A percentile compares a stretch with the other conserved stretches of the same genome.
Evolutionary conservation across 2,888 invertebrate genomes (phyloP).

Genomic region (Psylliodes chrysocephalus): DNA sequence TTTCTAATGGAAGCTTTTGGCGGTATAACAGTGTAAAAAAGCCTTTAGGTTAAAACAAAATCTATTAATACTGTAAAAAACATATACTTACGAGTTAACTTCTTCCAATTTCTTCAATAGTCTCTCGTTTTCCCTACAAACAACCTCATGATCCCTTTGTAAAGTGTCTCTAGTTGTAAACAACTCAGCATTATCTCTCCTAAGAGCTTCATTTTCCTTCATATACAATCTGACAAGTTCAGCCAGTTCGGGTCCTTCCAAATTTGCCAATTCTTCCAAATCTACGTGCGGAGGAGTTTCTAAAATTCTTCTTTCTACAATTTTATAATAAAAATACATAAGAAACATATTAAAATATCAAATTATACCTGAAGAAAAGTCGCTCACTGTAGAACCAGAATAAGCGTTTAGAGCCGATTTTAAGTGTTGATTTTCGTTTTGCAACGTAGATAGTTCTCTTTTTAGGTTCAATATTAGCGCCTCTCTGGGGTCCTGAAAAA

Average conservation of each 20-base stretch:
- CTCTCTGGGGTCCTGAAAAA: conserved; percentile 85
- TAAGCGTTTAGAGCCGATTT: conserved; percentile 78
- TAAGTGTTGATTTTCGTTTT: conserved; percentile 89
- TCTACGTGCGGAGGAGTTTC: conserved; percentile 72
- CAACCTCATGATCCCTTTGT: conserved; percentile 87
- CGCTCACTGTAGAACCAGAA: conserved; percentile 63
- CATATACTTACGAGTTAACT: conserved; percentile 79
- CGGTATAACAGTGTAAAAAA: background rate
- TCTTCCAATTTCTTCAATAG: conserved; percentile 88
- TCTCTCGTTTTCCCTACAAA: conserved; percentile 91
- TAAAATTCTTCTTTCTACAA: conserved; percentile 58
- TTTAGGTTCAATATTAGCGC: conserved; percentile 89
- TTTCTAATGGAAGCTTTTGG: conserved; percentile 15
- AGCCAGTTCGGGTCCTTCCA: conserved; percentile 83
- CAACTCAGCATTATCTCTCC: conserved; percentile 87
- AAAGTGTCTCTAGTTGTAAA: conserved; percentile 82
- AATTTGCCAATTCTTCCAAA: conserved; percentile 76
- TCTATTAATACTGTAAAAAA: too few species aligned
- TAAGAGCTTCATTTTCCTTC: conserved; percentile 79
- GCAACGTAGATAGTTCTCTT: conserved; percentile 84
- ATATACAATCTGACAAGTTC: conserved; percentile 88
- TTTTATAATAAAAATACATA: background rate
- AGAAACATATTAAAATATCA: background rate
- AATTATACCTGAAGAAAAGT: conserved; percentile 25
- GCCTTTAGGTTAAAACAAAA: too few species aligned